Evolutionary conservation across 2,113 vertebrate species (phyloP).

Genomic region (Columba livia): DNA sequence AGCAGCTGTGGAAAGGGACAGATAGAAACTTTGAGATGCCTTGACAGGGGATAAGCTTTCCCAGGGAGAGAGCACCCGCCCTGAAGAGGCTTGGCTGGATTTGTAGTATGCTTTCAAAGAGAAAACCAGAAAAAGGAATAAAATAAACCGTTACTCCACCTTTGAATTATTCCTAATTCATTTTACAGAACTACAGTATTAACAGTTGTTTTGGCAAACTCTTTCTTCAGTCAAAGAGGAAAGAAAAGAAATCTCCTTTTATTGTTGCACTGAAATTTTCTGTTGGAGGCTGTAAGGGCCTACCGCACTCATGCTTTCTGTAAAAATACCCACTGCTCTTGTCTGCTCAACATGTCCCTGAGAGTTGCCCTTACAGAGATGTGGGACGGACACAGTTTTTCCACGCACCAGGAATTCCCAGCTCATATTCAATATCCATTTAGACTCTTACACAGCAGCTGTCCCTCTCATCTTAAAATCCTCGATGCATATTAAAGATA

Average conservation of each 20-base stretch:
- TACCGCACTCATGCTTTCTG: neutral
- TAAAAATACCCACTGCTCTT: neutral
- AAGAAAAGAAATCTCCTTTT: neutral
- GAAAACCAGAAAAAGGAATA: neutral
- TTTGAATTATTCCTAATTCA: neutral
- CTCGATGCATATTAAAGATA: conserved; percentile 17
- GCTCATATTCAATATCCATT: neutral
- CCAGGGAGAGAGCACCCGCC: neutral
- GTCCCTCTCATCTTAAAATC: conserved; percentile 24
- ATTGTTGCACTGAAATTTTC: neutral
- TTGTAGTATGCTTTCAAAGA: neutral
- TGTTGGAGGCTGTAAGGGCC: neutral
- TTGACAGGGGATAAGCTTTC: neutral
- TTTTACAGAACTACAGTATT: neutral
- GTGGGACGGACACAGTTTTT: neutral
- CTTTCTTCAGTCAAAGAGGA: neutral
- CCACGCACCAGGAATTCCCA: conserved; percentile 39
- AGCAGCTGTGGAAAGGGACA: neutral
- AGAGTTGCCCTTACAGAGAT: neutral
- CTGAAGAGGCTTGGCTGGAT: neutral
- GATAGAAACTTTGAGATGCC: neutral
- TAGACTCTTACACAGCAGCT: conserved; percentile 9
- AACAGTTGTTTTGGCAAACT: neutral
- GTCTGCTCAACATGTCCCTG: neutral
- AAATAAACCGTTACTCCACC: neutral